A percentile compares a stretch with the other conserved stretches of the same genome.
Evolutionary conservation across 2,113 vertebrate genomes (phyloP).

Genomic region (Uria aalge): DNA sequence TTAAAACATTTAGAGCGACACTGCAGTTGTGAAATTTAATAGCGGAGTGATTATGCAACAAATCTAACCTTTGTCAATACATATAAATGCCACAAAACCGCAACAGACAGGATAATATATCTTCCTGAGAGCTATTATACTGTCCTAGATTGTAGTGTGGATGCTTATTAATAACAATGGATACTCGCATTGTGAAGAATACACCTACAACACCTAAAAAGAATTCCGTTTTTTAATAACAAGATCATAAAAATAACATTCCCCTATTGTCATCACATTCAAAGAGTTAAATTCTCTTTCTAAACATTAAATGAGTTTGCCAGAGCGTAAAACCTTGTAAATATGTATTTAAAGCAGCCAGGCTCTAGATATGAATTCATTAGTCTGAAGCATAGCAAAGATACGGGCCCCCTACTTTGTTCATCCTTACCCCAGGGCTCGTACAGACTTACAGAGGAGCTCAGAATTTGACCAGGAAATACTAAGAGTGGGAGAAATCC

Average conservation of each 20-base stretch:
- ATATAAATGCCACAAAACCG: background rate
- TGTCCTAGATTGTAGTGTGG: background rate
- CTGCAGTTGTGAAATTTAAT: slow-evolving; percentile 7
- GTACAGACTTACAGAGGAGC: background rate
- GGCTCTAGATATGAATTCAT: background rate
- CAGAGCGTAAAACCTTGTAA: background rate
- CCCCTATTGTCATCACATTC: background rate
- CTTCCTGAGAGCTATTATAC: background rate
- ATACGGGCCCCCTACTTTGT: rapidly evolving
- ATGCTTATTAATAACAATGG: background rate
- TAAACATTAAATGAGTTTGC: background rate
- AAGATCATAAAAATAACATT: background rate
- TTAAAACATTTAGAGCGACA: background rate
- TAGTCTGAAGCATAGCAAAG: background rate
- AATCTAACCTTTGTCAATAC: background rate
- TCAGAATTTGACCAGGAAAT: background rate
- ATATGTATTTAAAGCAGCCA: background rate
- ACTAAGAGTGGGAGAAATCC: background rate
- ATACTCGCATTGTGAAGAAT: background rate
- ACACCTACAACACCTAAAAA: background rate
- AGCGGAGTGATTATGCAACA: background rate
- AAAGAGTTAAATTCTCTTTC: background rate
- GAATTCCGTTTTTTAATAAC: background rate
- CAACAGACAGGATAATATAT: background rate
- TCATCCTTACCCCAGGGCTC: background rate